Percentiles rank a stretch among this genome's conserved stretches.
phyloP scores from a whole-genome alignment of 1,140 invertebrate genomes.

The Marisa cornuarietis region DNA sequence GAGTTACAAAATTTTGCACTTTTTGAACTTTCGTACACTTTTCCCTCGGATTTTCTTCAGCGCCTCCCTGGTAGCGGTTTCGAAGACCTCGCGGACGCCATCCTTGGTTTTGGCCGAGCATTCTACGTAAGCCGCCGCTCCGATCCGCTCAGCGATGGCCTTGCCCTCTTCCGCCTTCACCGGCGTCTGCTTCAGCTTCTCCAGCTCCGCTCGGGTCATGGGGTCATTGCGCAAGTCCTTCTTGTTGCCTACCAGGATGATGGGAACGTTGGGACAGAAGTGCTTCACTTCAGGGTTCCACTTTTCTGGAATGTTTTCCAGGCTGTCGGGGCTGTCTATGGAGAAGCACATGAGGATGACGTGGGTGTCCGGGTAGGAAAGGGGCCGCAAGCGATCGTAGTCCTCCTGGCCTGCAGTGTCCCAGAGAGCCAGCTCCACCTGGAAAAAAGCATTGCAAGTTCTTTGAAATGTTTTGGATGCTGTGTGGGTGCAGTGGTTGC shows the following conservation, averaged over 20 bases:
- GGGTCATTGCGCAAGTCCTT: slow-evolving; percentile 89
- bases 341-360: slow-evolving; percentile 48
- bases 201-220: slow-evolving; percentile 92
- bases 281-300: slow-evolving; percentile 59
- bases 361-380: slow-evolving; percentile 94
- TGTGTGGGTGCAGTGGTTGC: background rate
- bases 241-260: slow-evolving; percentile 66
- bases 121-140: slow-evolving; percentile 53
- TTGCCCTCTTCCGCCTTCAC: slow-evolving; percentile 96
- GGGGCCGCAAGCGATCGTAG: slow-evolving; percentile 91
- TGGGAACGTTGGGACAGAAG: slow-evolving; percentile 65
- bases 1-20: too few relatives aligned
- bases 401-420: slow-evolving; percentile 75
- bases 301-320: slow-evolving; percentile 97
- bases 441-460: slow-evolving; percentile 75
- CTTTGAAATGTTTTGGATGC: too few relatives aligned
- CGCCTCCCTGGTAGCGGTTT: slow-evolving; percentile 42
- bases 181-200: slow-evolving; percentile 99
- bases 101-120: slow-evolving; percentile 60
- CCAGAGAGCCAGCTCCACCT: slow-evolving; percentile 85
- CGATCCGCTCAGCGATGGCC: slow-evolving; percentile 92
- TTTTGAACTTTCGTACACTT: too few relatives aligned
- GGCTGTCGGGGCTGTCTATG: slow-evolving; percentile 74
- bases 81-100: slow-evolving; percentile 58
- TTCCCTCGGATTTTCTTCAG: slow-evolving; percentile 15